A percentile compares a stretch with the other conserved stretches of the same genome.
Evolutionary conservation across 2,888 invertebrate genomes (phyloP).

Genomic region (Perdita meconis): DNA sequence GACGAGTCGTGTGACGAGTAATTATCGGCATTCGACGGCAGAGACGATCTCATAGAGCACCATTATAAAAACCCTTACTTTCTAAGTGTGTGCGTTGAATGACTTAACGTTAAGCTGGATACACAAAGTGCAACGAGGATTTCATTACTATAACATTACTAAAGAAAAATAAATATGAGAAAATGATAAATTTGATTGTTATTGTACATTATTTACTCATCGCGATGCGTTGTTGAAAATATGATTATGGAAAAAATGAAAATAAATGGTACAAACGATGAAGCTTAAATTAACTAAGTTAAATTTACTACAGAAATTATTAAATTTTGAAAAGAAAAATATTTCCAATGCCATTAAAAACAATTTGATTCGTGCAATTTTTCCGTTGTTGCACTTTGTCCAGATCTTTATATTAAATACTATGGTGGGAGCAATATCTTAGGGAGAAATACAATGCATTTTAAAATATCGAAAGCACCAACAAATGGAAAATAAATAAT

Average conservation of each 20-base stretch:
- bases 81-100: conserved; percentile 81
- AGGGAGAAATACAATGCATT: conserved; percentile 40
- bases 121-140: conserved; percentile 55
- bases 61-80: conserved; percentile 79
- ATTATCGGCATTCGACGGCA: conserved; percentile 51
- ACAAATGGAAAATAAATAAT: not conserved
- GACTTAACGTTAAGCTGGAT: conserved; percentile 74
- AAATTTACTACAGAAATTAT: no score
- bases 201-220: no score
- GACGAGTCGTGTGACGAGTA: conserved; percentile 35
- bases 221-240: no score
- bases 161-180: not conserved
- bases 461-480: not conserved
- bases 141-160: not conserved
- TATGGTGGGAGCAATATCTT: conserved; percentile 47
- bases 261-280: not conserved
- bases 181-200: not conserved
- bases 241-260: not conserved
- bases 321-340: not conserved
- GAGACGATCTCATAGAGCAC: conserved; percentile 72
- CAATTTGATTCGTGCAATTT: conserved; percentile 1
- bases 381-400: conserved; percentile 54
- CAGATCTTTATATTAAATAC: conserved; percentile 46
- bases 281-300: no score
- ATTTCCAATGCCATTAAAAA: not conserved